Evolutionary conservation across 2,797 vertebrate species (phyloP).

Genomic region (Limnodromus scolopaceus): DNA sequence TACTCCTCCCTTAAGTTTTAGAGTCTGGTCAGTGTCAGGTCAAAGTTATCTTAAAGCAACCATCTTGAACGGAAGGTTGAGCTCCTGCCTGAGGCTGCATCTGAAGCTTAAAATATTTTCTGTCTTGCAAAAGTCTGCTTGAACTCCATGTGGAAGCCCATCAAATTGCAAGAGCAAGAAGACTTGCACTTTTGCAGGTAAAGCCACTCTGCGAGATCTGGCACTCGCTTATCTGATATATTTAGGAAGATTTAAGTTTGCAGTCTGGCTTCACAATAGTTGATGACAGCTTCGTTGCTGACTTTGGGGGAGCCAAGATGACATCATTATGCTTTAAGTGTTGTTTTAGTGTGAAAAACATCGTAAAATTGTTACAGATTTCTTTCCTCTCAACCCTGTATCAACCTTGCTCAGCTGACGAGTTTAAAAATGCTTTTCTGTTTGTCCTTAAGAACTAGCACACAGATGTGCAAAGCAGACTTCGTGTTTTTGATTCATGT

Average conservation of each 20-base stretch:
- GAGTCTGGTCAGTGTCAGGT: background rate
- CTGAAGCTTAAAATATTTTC: background rate
- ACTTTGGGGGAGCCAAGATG: constrained; percentile 21
- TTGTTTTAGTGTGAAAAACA: constrained; percentile 42
- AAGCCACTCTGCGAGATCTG: background rate
- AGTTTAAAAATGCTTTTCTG: constrained; percentile 15
- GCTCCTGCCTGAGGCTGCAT: background rate
- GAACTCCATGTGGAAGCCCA: background rate
- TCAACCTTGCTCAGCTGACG: background rate
- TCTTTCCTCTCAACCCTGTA: background rate
- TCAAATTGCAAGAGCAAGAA: background rate
- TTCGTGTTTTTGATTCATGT: background rate
- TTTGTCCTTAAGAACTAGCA: background rate
- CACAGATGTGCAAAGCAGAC: background rate
- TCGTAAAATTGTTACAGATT: constrained; percentile 9
- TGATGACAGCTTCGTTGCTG: background rate
- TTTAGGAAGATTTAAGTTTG: background rate
- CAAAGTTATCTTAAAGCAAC: background rate
- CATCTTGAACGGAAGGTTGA: background rate
- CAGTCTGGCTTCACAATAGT: background rate
- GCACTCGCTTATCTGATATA: background rate
- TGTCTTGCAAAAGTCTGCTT: background rate
- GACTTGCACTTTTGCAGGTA: background rate
- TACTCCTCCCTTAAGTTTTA: background rate
- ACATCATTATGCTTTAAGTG: constrained; percentile 35